Conservation (phyloP, 2,797 vertebrate genomes). For the Rhinogobio ventralis region DNA sequence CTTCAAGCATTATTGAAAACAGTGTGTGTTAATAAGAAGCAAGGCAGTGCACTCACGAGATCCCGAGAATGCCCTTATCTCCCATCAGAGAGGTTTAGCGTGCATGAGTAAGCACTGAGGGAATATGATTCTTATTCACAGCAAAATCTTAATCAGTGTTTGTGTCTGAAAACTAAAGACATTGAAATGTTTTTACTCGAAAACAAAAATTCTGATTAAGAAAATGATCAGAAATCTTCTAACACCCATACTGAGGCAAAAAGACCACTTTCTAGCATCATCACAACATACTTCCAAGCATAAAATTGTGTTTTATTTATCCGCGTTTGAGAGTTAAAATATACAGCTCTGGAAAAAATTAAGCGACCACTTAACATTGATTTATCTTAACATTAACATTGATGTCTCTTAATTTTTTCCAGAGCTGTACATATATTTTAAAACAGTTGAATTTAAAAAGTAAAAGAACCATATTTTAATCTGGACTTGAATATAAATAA, state of each 20-base stretch:
- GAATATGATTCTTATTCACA: neutral
- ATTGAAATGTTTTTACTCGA: neutral
- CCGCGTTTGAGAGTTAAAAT: neutral
- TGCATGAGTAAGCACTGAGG: constrained; percentile 23
- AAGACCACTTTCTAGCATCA: neutral
- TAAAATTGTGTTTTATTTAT: neutral
- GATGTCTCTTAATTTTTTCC: too few species aligned
- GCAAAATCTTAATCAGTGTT: neutral
- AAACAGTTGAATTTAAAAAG: neutral
- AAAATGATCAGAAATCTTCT: neutral
- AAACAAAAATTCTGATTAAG: neutral
- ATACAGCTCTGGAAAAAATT: too few species aligned
- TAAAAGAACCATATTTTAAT: neutral
- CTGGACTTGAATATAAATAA: neutral
- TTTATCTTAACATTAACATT: too few species aligned
- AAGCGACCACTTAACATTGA: too few species aligned
- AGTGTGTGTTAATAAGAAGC: constrained; percentile 3
- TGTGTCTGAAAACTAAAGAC: neutral
- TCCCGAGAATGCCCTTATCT: constrained; percentile 2
- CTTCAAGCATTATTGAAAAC: constrained; percentile 18
- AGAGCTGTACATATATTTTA: too few species aligned
- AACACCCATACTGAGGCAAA: neutral
- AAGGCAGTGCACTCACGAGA: neutral
- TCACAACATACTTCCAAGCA: neutral
- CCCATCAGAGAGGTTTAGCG: neutral